Conservation (phyloP, 2,113 vertebrate genomes). For the Chionodraco myersi region DNA sequence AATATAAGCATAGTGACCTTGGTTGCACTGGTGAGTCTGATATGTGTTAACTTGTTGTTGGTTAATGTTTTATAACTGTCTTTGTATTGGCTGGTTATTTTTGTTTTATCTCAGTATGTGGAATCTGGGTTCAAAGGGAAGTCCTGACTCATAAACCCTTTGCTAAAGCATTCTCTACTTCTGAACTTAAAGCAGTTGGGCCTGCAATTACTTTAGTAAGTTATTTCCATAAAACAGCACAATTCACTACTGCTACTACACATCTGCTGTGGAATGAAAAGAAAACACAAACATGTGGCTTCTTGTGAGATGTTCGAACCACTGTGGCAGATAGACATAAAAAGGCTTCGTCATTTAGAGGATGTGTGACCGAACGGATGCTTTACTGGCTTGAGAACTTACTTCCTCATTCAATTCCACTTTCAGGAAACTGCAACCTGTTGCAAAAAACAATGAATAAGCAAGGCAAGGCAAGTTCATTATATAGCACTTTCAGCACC, state of each 20-base stretch:
- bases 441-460: neutral
- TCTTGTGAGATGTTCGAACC: neutral
- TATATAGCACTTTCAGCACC: too few relatives aligned
- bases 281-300: neutral
- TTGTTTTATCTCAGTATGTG: neutral
- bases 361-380: conserved; percentile 18
- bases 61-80: neutral
- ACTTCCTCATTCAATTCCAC: conserved; percentile 66
- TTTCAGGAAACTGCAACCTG: conserved; percentile 38
- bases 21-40: conserved; percentile 90
- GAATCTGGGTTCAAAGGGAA: conserved; percentile 3
- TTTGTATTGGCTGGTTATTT: neutral
- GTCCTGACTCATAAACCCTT: neutral
- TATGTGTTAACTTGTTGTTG: neutral
- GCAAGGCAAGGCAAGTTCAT: too few relatives aligned
- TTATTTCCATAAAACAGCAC: neutral
- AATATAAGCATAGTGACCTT: conserved; percentile 94
- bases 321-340: neutral
- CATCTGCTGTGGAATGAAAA: neutral
- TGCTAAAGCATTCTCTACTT: neutral
- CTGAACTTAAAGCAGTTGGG: neutral
- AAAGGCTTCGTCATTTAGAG: neutral
- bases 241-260: neutral
- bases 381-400: neutral
- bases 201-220: neutral